Evolutionary conservation across 2,888 invertebrate species (phyloP), one percentile per base, ranked within the genome.

Genomic region (Stenurella melanura): DNA sequence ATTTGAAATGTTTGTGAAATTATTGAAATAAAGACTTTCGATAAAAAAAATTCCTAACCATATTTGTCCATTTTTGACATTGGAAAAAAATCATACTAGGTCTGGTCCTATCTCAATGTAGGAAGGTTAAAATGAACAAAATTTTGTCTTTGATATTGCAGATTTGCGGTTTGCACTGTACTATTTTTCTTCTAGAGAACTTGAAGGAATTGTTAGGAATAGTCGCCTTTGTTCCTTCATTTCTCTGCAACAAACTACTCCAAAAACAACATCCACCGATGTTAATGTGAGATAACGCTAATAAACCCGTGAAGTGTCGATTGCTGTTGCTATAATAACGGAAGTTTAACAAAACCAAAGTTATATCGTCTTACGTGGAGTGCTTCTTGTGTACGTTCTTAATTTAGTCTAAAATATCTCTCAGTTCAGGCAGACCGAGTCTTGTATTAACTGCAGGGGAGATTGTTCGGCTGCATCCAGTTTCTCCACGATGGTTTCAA

Each of bases 401-500:
- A 34, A 42, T 63, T 63, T 63, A 72, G 19, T 21, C 21, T 42
- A 17, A 64, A 42, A 64, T 42, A 64, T 19, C 42, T 42, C 50
- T 42, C 42, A 64, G 50, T 64, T 64, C 64, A 19, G 18, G 64
- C 15, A 63, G 61, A 63, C 61, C 34, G 61, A 63, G 61, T 34
- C 64, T 18, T 19, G 64, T 17, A 63, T 38, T 63, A 64, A 64
- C 64, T 64, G 64, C 64, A 64, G 12, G 1, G 38, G 50, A 64
- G 42, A 64, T 64, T 64, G 64, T 64, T 64, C 64, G 64, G 64
- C 42, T 64, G 64, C 64, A 64, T 64, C 64, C 64, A 64, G 64
- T 50, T n/a, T 64, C 42, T 21, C 18, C 18, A 7, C 19, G 64
- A 18, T 42, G 42, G 42, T 21, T 64, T 19, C 64, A 42, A 64